Percentiles rank a stretch among this genome's conserved stretches.
These are phyloP conservation scores for Syrphus vitripennis DNA, from an alignment of 2,888 invertebrate genomes.

Conservation along the genomic window DNA sequence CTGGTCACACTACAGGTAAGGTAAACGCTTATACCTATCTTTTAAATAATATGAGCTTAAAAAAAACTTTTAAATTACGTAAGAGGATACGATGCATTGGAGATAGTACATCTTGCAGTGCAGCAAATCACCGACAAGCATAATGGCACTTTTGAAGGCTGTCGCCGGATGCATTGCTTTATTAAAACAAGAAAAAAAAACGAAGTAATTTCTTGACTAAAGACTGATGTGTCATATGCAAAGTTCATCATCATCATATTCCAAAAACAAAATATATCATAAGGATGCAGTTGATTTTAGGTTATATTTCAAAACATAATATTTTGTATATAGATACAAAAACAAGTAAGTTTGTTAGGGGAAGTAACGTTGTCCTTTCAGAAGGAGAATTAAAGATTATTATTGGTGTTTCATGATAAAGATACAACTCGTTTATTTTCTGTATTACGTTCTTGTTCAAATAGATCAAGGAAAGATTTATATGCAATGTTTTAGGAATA, in stretches of 20 bases:
- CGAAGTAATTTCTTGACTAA: background rate
- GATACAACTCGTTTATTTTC: too few relatives aligned
- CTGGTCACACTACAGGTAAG: background rate
- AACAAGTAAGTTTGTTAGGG: too few relatives aligned
- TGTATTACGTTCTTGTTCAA: background rate
- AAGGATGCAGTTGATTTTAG: background rate
- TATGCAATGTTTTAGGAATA: background rate
- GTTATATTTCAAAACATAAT: background rate
- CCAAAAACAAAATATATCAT: background rate
- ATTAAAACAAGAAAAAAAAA: background rate
- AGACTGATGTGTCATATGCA: background rate
- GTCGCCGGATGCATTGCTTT: conserved; percentile 2
- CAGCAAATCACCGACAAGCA: conserved; percentile 34
- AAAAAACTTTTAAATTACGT: background rate
- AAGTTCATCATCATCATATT: background rate
- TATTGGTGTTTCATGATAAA: background rate
- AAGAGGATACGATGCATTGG: conserved; percentile 6
- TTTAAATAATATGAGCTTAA: background rate
- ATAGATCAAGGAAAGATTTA: background rate
- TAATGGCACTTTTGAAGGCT: conserved; percentile 35
- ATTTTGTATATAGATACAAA: background rate
- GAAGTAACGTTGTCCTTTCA: background rate
- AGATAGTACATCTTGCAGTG: background rate
- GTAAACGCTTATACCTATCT: background rate
- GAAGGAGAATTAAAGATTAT: background rate